Evolutionary conservation across 2,888 invertebrate genomes (phyloP).

Genomic region (Meghimatium bilineatum): DNA sequence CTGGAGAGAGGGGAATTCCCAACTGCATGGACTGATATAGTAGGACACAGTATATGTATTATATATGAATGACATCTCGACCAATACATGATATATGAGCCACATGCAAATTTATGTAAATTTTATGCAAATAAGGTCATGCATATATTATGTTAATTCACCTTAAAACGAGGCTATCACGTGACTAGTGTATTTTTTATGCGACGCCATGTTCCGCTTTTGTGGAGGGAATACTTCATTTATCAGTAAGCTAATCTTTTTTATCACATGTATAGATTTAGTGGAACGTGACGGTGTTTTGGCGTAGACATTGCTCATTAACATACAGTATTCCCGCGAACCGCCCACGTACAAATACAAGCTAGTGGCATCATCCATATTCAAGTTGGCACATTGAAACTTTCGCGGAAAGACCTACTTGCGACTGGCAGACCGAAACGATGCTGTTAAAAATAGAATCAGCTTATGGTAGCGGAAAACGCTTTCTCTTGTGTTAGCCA

Average conservation of each 20-base stretch:
- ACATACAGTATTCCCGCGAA: neutral
- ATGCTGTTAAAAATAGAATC: conserved; percentile 45
- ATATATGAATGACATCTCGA: conserved; percentile 7
- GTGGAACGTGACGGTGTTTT: conserved; percentile 8
- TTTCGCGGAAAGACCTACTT: conserved; percentile 46
- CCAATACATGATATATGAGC: neutral
- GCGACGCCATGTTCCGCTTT: conserved; percentile 54
- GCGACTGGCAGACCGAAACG: conserved; percentile 31
- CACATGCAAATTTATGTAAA: conserved; percentile 60
- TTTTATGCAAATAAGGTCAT: conserved; percentile 64
- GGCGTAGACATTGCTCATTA: neutral
- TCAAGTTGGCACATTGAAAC: conserved; percentile 3
- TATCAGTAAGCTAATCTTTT: conserved; percentile 27
- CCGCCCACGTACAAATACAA: neutral
- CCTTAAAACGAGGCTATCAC: conserved; percentile 65
- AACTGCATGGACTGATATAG: neutral
- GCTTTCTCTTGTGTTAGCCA: conserved; percentile 21
- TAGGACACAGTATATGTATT: neutral
- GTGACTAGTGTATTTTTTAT: conserved; percentile 59
- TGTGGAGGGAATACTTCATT: conserved; percentile 40
- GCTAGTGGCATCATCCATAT: neutral
- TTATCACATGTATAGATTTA: conserved; percentile 17
- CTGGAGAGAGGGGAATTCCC: neutral
- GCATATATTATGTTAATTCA: conserved; percentile 71
- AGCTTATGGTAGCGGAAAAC: conserved; percentile 35